Evolutionary conservation across 1,140 invertebrate genomes (phyloP), one percentile per base, ranked within the genome.

Genomic region (Camponotus vicinus): DNA sequence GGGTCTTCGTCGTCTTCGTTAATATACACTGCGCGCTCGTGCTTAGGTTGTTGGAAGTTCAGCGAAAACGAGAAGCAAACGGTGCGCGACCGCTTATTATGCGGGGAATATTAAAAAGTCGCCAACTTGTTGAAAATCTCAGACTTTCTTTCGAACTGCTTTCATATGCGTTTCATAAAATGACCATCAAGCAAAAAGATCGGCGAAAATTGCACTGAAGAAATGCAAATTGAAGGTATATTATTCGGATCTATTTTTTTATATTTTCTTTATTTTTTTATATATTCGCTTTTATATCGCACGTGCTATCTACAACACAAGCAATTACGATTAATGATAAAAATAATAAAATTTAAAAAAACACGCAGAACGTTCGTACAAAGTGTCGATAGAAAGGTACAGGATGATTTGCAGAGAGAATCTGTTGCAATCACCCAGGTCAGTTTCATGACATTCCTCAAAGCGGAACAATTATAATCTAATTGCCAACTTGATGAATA

Each of bases 151-250:
- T 21, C 27, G 13, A 82, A 82, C 78, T 82, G 69, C 55, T 83
- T 83, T 83, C 79, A 83, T 83, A 83, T 75, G 79, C 79, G 79
- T 83, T 83, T 83, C 52, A 83, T 83, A 83, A 83, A 75, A 83
- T 73, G 69, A 83, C n/a, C 77, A 64, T 55, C 59, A 40, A 21
- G 69, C 15, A 49, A 45, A 61, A 61, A 49, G 42, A 75, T 73
- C 27, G 13, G 13, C 18, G 18, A 49, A 11, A 83, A 75, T 61
- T 83, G 13, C 45, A 34, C 13, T 32, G 18, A 63, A 49, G 69
- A 45, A 75, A 73, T 55, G 70, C 70, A 73, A 32, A 75, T 75
- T 61, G 0, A 49, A 18, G n/a, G 4, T 52, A 11, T 32, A 45
- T 37, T 70, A 59, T 61, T 49, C 67, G 34, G 61, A 4, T 57